Conservation (phyloP, 2,797 vertebrate genomes). For the Xenopus petersii region DNA sequence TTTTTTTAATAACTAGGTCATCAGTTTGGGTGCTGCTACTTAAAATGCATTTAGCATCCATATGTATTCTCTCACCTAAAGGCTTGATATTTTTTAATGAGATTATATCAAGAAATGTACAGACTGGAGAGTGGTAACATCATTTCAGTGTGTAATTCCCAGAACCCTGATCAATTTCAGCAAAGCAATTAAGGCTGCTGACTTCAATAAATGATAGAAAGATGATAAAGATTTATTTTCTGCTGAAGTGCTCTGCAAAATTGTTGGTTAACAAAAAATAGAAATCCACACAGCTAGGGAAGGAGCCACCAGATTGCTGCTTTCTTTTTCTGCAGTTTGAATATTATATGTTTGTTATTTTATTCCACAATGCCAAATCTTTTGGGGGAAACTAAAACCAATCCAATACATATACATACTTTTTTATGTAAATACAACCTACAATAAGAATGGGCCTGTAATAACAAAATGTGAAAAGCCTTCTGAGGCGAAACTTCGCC, state of each 20-base stretch:
- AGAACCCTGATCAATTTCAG: slow-evolving; percentile 77
- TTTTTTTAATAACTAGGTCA: slow-evolving; percentile 72
- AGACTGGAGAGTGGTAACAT: slow-evolving; percentile 70
- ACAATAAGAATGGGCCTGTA: too few relatives aligned
- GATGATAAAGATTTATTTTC: slow-evolving; percentile 66
- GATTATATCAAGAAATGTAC: slow-evolving; percentile 80
- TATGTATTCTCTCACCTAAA: slow-evolving; percentile 79
- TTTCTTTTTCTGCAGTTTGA: too few relatives aligned
- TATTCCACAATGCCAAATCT: too few relatives aligned
- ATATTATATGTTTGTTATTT: too few relatives aligned
- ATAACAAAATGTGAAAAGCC: too few relatives aligned
- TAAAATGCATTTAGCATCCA: slow-evolving; percentile 77
- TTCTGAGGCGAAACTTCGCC: too few relatives aligned
- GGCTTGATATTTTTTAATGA: slow-evolving; percentile 79
- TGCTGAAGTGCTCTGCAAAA: slow-evolving; percentile 55
- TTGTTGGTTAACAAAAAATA: too few relatives aligned
- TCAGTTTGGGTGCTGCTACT: slow-evolving; percentile 68
- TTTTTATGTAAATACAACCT: too few relatives aligned
- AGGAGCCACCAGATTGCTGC: too few relatives aligned
- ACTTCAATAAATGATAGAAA: slow-evolving; percentile 76
- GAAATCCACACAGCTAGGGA: too few relatives aligned
- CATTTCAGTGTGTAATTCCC: slow-evolving; percentile 73
- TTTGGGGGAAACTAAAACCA: too few relatives aligned
- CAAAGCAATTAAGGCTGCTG: slow-evolving; percentile 77
- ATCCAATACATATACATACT: too few relatives aligned